Conservation (phyloP, 2,797 vertebrate genomes). For the Alcedo atthis region DNA sequence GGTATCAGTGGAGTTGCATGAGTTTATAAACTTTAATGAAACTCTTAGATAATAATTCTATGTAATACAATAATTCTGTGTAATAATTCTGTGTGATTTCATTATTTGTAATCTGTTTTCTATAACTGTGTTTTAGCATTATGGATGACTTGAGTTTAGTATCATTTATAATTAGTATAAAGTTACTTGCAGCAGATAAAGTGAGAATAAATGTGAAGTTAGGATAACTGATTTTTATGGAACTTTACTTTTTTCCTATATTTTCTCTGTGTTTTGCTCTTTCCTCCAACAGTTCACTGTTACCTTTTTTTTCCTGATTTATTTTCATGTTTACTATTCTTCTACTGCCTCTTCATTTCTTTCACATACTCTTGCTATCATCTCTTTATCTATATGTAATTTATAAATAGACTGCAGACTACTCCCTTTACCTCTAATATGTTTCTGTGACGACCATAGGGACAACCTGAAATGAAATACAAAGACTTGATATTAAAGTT, state of each 20-base stretch:
- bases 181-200: not conserved
- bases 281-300: not conserved
- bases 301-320: not conserved
- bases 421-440: not conserved
- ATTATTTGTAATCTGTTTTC: not conserved
- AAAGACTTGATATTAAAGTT: not conserved
- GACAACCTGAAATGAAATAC: conserved; percentile 1
- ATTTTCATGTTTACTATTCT: not conserved
- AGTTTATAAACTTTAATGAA: not conserved
- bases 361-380: not conserved
- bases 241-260: not conserved
- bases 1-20: not conserved
- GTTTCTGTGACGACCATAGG: not conserved
- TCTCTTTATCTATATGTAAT: not conserved
- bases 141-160: not conserved
- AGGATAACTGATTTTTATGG: not conserved
- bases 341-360: not conserved
- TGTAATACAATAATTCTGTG: too few species aligned
- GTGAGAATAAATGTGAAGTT: not conserved
- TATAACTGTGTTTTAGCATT: not conserved
- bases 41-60: not conserved
- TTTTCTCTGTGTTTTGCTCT: not conserved
- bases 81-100: not conserved
- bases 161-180: not conserved
- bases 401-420: not conserved